These are phyloP conservation scores for Discoglossus pictus DNA, from an alignment of 2,797 vertebrate species.

Conservation along the genomic window DNA sequence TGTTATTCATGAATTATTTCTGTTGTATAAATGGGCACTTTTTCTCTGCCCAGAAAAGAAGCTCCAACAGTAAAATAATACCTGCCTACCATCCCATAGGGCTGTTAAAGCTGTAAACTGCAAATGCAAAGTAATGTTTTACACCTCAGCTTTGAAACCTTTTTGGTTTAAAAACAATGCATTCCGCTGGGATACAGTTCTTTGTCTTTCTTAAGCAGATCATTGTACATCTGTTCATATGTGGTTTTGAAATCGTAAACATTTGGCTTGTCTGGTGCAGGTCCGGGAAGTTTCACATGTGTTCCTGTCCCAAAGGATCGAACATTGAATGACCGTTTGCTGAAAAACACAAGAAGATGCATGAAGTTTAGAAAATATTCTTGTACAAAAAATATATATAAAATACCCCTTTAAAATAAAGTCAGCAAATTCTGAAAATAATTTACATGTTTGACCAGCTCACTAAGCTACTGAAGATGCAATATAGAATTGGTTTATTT, in stretches of 20 bases:
- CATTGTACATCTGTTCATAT: conserved; percentile 99
- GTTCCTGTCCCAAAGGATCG: conserved; percentile 95
- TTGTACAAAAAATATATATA: no score
- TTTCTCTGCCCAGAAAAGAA: conserved; percentile 7
- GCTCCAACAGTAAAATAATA: conserved; percentile 35
- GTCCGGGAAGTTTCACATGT: conserved; percentile 96
- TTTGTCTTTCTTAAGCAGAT: conserved; percentile 99
- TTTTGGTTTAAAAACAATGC: conserved; percentile 60
- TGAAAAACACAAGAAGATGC: conserved; percentile 66
- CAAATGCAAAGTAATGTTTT: conserved; percentile 58
- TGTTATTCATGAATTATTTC: no score
- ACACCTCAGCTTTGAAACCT: conserved; percentile 63
- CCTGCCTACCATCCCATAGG: conserved; percentile 53
- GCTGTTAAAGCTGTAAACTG: conserved; percentile 27
- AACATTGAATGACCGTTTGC: conserved; percentile 95
- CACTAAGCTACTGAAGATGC: no score
- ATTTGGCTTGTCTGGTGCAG: conserved; percentile 97
- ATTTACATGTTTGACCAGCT: no score
- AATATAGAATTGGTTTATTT: no score
- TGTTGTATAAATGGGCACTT: no score
- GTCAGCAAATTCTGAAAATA: no score
- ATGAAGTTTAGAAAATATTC: neutral
- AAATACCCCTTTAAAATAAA: no score
- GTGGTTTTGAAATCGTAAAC: conserved; percentile 99
- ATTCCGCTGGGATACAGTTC: conserved; percentile 93